A percentile compares a stretch with the other conserved stretches of the same genome.
Conservation (phyloP, 2,888 invertebrate species). For the Monochamus alternatus region DNA sequence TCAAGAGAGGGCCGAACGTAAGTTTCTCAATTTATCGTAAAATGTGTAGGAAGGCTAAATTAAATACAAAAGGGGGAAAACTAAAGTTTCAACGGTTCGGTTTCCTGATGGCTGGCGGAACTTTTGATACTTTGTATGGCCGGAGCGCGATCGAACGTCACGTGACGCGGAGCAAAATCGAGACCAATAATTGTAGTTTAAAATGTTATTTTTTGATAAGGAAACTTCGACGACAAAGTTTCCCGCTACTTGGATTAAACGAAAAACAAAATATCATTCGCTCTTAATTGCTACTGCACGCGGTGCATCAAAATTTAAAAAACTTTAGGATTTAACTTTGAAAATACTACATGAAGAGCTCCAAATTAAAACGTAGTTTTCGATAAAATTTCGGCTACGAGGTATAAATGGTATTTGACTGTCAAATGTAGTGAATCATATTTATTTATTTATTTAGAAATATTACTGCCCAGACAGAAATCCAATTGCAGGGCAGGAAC, state of each 20-base stretch:
- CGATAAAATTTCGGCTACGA: no score
- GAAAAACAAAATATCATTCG: no score
- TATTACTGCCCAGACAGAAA: no score
- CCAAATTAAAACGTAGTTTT: no score
- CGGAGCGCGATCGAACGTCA: constrained; percentile 11
- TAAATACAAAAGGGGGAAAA: constrained; percentile 33
- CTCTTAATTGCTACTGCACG: no score
- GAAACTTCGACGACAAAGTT: background rate
- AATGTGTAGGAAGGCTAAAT: constrained; percentile 25
- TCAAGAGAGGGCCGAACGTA: constrained; percentile 11
- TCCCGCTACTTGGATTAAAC: background rate
- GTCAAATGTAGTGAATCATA: no score
- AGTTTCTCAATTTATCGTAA: constrained; percentile 34
- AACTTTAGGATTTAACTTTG: no score
- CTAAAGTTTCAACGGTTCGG: constrained; percentile 14
- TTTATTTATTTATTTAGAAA: no score
- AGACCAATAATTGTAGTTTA: constrained; percentile 1
- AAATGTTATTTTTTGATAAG: background rate
- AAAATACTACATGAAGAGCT: no score
- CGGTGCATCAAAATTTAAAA: no score
- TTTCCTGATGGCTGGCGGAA: constrained; percentile 13
- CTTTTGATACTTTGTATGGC: constrained; percentile 21
- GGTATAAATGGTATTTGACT: no score
- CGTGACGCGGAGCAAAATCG: constrained; percentile 19
- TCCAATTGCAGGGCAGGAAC: no score